A percentile compares a stretch with the other conserved stretches of the same genome.
Conservation (phyloP, 2,888 invertebrate genomes). For the Venustoraphidia nigricollis region DNA sequence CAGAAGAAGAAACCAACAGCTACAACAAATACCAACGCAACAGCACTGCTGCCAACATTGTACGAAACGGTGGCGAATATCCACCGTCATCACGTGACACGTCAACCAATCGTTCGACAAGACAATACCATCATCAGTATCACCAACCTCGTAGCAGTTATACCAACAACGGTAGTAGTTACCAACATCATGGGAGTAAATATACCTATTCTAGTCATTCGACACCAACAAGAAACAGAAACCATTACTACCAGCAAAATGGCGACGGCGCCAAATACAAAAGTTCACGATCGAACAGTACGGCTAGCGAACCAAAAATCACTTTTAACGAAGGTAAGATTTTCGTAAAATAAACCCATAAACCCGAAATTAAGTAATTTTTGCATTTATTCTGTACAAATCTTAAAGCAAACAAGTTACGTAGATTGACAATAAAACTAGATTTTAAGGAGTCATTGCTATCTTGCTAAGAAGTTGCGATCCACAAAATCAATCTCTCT, state of each 20-base stretch:
- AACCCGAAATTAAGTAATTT: no score
- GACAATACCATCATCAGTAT: neutral
- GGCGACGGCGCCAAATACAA: conserved; percentile 16
- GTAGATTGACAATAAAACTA: no score
- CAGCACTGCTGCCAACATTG: neutral
- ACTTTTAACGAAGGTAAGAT: conserved; percentile 35
- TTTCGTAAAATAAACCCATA: no score
- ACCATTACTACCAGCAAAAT: conserved; percentile 18
- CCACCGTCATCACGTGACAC: neutral
- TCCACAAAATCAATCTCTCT: no score
- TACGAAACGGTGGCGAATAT: neutral
- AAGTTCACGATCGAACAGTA: conserved; percentile 26
- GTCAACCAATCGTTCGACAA: neutral
- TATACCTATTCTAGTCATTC: conserved; percentile 24
- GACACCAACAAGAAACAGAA: conserved; percentile 19
- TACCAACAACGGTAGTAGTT: conserved; percentile 4
- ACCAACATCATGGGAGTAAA: neutral
- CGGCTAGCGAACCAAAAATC: conserved; percentile 31
- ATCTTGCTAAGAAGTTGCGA: no score
- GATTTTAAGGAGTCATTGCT: no score
- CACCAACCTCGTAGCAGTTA: conserved; percentile 6
- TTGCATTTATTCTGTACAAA: no score
- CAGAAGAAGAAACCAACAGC: conserved; percentile 23
- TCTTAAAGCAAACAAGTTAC: no score
- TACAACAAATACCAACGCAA: conserved; percentile 12